phyloP scores from a whole-genome alignment of 2,888 invertebrate genomes.

The Torymus auratus region DNA sequence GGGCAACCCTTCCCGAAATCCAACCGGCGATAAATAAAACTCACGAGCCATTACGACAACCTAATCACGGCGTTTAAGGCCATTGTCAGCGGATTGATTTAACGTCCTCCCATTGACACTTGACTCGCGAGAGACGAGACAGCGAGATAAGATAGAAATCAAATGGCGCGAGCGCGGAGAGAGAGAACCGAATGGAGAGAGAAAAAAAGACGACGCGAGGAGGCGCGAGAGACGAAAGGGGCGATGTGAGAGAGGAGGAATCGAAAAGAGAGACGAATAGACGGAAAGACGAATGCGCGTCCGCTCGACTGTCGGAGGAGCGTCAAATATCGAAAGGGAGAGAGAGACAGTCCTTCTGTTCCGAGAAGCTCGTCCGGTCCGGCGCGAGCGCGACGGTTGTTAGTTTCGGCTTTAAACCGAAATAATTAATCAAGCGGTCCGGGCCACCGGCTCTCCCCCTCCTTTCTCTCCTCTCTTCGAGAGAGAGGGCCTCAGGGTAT shows the following conservation, averaged over 20 bases:
- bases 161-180: constrained; percentile 39
- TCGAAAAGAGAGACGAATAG: constrained; percentile 31
- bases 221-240: no score
- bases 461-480: constrained; percentile 9
- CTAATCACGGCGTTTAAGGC: constrained; percentile 43
- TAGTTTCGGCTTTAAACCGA: constrained; percentile 71
- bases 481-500: constrained; percentile 64
- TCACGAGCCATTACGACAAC: constrained; percentile 20
- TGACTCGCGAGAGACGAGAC: constrained; percentile 31
- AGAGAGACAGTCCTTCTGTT: constrained; percentile 65
- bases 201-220: neutral
- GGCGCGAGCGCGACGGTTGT: constrained; percentile 66
- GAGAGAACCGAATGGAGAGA: constrained; percentile 12
- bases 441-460: constrained; percentile 60
- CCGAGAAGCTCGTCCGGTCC: constrained; percentile 67
- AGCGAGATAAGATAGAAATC: constrained; percentile 56
- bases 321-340: constrained; percentile 67
- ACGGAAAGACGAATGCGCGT: constrained; percentile 50
- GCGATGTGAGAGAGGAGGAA: constrained; percentile 18
- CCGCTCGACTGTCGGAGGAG: constrained; percentile 57
- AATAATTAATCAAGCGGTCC: constrained; percentile 75
- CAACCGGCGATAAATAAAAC: constrained; percentile 33
- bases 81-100: constrained; percentile 57
- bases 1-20: constrained; percentile 3
- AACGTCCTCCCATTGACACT: constrained; percentile 56